Conservation (phyloP, 2,888 invertebrate species). For the Lycaena phlaeas region DNA sequence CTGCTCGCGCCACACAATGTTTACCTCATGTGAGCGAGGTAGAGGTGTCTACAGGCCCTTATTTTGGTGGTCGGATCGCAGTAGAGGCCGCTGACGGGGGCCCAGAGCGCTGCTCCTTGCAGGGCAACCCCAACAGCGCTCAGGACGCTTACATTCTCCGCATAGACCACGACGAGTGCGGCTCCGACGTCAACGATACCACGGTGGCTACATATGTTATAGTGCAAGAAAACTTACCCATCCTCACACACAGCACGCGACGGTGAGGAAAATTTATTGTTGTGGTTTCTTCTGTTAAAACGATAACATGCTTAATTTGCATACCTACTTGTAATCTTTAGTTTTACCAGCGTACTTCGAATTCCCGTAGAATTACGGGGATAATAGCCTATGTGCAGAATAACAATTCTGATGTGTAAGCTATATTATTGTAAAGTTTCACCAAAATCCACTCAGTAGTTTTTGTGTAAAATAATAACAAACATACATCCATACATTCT, state of each 20-base stretch:
- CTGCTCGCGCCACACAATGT: slow-evolving; percentile 85
- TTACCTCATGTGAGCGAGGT: slow-evolving; percentile 86
- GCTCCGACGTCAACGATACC: slow-evolving; percentile 82
- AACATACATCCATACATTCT: too few species aligned
- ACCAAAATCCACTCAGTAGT: too few species aligned
- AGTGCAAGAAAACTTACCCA: slow-evolving; percentile 87
- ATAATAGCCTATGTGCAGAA: too few species aligned
- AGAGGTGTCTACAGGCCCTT: slow-evolving; percentile 86
- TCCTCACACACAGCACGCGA: slow-evolving; percentile 85
- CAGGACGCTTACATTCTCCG: slow-evolving; percentile 82
- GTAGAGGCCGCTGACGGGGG: slow-evolving; percentile 82
- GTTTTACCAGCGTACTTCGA: too few species aligned
- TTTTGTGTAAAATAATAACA: too few species aligned
- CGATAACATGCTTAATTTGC: too few species aligned
- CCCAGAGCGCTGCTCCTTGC: slow-evolving; percentile 78
- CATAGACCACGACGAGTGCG: slow-evolving; percentile 82
- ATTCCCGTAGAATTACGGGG: too few species aligned
- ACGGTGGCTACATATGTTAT: slow-evolving; percentile 87
- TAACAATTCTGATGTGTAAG: too few species aligned
- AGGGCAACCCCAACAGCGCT: slow-evolving; percentile 81
- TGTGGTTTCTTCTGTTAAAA: too few species aligned
- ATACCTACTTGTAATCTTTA: too few species aligned
- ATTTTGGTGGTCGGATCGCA: slow-evolving; percentile 84
- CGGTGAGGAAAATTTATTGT: slow-evolving; percentile 43
- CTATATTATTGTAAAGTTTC: too few species aligned